A percentile compares a stretch with the other conserved stretches of the same genome.
Conservation (phyloP, 1,140 invertebrate species). For the Eumaeus atala region DNA sequence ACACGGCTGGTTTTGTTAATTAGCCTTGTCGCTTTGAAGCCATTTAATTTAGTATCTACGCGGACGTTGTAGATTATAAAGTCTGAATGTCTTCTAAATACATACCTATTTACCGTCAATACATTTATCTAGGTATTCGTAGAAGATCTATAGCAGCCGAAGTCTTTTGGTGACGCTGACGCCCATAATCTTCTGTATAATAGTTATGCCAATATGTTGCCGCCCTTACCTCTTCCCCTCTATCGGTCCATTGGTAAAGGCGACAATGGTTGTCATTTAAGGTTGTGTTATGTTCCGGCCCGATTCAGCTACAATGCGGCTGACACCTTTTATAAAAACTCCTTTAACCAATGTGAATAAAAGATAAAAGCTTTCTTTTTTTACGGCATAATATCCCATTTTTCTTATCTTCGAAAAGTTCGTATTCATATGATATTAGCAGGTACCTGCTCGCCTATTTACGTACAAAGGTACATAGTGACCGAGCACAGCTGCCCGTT, state of each 20-base stretch:
- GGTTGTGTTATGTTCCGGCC: too few species aligned
- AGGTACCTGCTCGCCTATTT: constrained; percentile 27
- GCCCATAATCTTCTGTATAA: too few species aligned
- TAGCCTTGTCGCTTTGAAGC: constrained; percentile 32
- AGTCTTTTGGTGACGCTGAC: too few species aligned
- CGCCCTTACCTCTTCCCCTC: too few species aligned
- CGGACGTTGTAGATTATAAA: neutral
- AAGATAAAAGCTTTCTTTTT: neutral
- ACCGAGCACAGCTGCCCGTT: constrained; percentile 47
- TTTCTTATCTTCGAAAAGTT: neutral
- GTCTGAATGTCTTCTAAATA: neutral
- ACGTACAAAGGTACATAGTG: constrained; percentile 34
- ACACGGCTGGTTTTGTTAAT: constrained; percentile 41
- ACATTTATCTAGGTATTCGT: neutral
- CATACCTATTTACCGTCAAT: neutral
- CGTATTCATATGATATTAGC: neutral
- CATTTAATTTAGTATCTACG: constrained; percentile 15
- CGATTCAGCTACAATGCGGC: too few species aligned
- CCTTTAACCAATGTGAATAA: too few species aligned
- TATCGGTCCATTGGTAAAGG: too few species aligned
- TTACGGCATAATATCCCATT: neutral
- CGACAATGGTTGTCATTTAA: too few species aligned
- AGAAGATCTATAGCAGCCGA: too few species aligned
- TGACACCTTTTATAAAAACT: too few species aligned
- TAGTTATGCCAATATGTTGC: too few species aligned